Base-by-base conservation (phyloP, 1,140 invertebrate genomes). In the Habropoda laboriosa region DNA sequence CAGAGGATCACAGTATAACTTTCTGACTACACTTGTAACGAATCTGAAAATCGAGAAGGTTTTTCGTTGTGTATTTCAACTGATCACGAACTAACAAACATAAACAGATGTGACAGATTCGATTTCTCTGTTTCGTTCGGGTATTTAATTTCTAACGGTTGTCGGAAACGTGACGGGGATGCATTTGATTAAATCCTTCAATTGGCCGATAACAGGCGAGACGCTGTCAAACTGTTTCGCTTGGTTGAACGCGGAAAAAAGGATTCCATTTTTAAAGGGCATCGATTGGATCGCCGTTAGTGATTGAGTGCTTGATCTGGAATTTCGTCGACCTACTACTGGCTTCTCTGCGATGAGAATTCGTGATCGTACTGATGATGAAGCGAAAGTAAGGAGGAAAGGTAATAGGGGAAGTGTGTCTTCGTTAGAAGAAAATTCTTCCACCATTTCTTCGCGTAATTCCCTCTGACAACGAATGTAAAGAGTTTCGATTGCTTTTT, bases 251-350 rank as follows among this genome's bases (percentile, higher is more conserved):
- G 6, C 6, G 7, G 21, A 30, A 40, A 32, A 24, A 60, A 49
- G 16, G 24, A 42, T n/a, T 49, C 51, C 24, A 3, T 24, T 75
- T 75, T 66, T 64, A 30, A 30, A 66, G 40, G 24, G 35, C n/a
- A 42, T 66, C 38, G 72, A 75, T 75, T 38, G 47, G 12, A 66
- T 40, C n/a, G 8, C 38, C 5, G 24, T 24, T 63, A 5, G 24
- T n/a, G 58, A 74, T 64, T 27, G 47, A 74, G 18, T 40, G 32
- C 35, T 74, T 21, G 16, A 75, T 40, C 13, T 55, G 18, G 21
- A 66, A 66, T 40, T 67, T 75, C 21, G 47, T 42, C 47, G 27
- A 32, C 10, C 21, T 18, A 30, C 5, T 32, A 27, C 21, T 49
- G 3, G 18, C 24, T 21, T 66, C 18, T 16, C n/a, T 24, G n/a